phyloP scores from a whole-genome alignment of 2,888 invertebrate species.

The Nasonia oneida region DNA sequence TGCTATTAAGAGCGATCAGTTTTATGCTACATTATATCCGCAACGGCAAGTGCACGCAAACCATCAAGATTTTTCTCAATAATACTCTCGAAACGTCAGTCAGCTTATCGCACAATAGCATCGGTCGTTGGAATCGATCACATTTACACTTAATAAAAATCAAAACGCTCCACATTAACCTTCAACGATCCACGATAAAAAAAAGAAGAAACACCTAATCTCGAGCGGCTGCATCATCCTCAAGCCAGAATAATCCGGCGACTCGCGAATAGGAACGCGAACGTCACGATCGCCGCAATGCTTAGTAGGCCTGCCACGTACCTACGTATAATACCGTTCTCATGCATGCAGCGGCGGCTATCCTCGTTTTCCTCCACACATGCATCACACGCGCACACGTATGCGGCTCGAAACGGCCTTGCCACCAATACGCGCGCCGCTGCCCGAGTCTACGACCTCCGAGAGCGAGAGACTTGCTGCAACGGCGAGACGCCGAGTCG shows the following conservation, averaged over 20 bases:
- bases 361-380: slow-evolving; percentile 1
- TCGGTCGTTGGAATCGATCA: not conserved
- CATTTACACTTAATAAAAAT: not conserved
- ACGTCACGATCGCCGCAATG: not conserved
- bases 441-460: slow-evolving; percentile 57
- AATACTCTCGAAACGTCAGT: not conserved
- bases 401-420: slow-evolving; percentile 57
- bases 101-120: not conserved
- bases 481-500: slow-evolving; percentile 35
- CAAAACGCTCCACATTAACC: not conserved
- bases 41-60: not conserved
- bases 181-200: not conserved
- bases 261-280: not conserved
- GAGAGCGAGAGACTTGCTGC: not conserved
- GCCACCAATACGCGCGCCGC: slow-evolving; percentile 58
- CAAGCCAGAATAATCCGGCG: not conserved
- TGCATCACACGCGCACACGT: not conserved
- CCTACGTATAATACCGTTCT: slow-evolving; percentile 15
- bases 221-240: not conserved
- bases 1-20: not conserved
- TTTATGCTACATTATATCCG: not conserved
- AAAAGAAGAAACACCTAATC: not conserved
- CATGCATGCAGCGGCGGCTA: not conserved
- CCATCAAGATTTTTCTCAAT: not conserved
- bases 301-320: slow-evolving; percentile 16